Evolutionary conservation across 2,797 vertebrate species (phyloP).

Genomic region (Cichlasoma orientale): DNA sequence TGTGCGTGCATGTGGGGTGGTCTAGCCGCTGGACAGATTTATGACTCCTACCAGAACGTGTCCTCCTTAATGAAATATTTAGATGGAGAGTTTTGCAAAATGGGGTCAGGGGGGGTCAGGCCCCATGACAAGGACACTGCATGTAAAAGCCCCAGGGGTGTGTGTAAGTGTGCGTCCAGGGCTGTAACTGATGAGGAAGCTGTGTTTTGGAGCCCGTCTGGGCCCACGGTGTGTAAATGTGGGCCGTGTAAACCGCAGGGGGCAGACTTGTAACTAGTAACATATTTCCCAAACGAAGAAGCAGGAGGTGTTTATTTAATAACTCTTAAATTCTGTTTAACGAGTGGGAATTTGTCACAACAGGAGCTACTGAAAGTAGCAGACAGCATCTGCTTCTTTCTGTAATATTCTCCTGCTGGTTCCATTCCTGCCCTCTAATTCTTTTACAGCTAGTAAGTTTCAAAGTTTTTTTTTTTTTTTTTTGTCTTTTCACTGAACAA

Average conservation of each 20-base stretch:
- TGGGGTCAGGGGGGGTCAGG: conserved; percentile 71
- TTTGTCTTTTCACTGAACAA: neutral
- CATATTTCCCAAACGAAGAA: conserved; percentile 60
- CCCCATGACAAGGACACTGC: conserved; percentile 46
- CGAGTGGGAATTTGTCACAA: conserved; percentile 34
- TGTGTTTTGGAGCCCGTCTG: conserved; percentile 34
- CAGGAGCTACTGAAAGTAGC: conserved; percentile 5
- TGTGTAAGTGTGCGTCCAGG: conserved; percentile 29
- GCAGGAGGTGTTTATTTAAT: conserved; percentile 68
- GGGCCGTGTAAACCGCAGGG: conserved; percentile 60
- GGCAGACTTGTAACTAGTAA: conserved; percentile 38
- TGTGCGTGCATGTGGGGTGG: conserved; percentile 58
- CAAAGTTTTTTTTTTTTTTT: neutral
- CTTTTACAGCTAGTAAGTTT: conserved; percentile 6
- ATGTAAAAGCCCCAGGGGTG: conserved; percentile 45
- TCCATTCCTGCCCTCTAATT: conserved; percentile 29
- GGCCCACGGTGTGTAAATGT: conserved; percentile 14
- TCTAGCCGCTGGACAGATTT: conserved; percentile 72
- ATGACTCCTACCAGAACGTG: conserved; percentile 51
- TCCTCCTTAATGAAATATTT: conserved; percentile 80
- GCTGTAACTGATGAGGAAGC: conserved; percentile 24
- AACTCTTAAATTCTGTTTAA: conserved; percentile 56
- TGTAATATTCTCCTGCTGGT: conserved; percentile 18
- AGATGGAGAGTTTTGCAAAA: conserved; percentile 68
- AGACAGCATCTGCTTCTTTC: conserved; percentile 45